Evolutionary conservation across 2,888 invertebrate species (phyloP).

Genomic region (Mycogona germanica): DNA sequence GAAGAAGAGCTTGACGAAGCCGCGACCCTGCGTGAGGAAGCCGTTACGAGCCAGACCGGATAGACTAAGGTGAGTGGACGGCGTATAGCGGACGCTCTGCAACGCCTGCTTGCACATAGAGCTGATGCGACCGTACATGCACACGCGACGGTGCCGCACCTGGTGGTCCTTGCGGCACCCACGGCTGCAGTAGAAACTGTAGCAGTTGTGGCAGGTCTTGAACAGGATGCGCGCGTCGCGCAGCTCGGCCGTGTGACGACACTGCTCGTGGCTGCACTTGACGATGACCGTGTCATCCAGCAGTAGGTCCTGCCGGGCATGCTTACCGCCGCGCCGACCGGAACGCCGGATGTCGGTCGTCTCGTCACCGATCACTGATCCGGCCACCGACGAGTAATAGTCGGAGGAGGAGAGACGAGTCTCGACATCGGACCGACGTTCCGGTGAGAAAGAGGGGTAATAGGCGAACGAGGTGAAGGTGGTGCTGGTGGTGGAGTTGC

Average conservation of each 20-base stretch:
- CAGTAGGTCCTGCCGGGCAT: conserved; percentile 2
- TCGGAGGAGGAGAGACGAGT: too few species aligned
- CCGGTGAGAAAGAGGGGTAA: too few species aligned
- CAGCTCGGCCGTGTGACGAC: conserved; percentile 54
- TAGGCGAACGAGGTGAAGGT: too few species aligned
- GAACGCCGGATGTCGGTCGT: conserved; percentile 27
- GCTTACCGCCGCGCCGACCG: not conserved
- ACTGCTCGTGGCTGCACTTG: conserved; percentile 68
- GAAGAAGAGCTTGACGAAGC: conserved; percentile 84
- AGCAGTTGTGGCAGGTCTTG: conserved; percentile 91
- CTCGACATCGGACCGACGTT: too few species aligned
- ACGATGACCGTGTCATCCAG: conserved; percentile 36
- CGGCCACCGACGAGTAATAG: too few species aligned
- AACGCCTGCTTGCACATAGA: conserved; percentile 60
- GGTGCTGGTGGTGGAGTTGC: too few species aligned
- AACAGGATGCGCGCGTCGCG: conserved; percentile 67
- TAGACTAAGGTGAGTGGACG: conserved; percentile 45
- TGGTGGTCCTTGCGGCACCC: conserved; percentile 84
- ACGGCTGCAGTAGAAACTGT: conserved; percentile 83
- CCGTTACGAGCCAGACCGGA: conserved; percentile 74
- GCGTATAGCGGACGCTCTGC: conserved; percentile 37
- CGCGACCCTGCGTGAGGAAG: conserved; percentile 69
- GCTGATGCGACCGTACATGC: conserved; percentile 80
- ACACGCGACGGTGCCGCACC: conserved; percentile 83
- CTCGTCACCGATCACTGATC: conserved; percentile 37